Percentiles rank a stretch among this genome's conserved stretches.
phyloP scores from a whole-genome alignment of 2,797 vertebrate genomes.

The Selene dorsalis region DNA sequence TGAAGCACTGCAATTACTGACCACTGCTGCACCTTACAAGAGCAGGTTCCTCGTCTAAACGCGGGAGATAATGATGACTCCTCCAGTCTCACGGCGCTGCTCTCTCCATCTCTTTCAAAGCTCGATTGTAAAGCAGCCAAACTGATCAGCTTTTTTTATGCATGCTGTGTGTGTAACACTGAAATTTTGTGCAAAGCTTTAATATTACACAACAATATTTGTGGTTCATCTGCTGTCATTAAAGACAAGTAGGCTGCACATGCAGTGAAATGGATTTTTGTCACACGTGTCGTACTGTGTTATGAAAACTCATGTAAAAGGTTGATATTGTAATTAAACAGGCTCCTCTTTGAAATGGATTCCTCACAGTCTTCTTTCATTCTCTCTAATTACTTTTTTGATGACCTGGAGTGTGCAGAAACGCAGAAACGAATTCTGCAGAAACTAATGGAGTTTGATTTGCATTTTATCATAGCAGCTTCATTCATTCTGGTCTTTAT shows the following conservation, averaged over 20 bases:
- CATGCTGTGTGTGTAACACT: conserved; percentile 22
- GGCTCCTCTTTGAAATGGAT: conserved; percentile 34
- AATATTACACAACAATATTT: not conserved
- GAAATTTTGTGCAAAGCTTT: conserved; percentile 37
- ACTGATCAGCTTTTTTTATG: conserved; percentile 62
- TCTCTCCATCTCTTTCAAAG: conserved; percentile 55
- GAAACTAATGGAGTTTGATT: conserved; percentile 63
- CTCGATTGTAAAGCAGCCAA: conserved; percentile 24
- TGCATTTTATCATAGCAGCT: conserved; percentile 60
- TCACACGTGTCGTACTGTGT: conserved; percentile 17
- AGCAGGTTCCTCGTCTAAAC: conserved; percentile 55
- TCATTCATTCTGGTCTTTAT: conserved; percentile 61
- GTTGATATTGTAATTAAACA: conserved; percentile 63
- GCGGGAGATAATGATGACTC: conserved; percentile 71
- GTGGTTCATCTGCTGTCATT: conserved; percentile 14
- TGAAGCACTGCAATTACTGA: conserved; percentile 59
- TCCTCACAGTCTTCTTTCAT: conserved; percentile 42
- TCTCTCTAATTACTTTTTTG: conserved; percentile 61
- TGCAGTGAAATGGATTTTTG: conserved; percentile 31
- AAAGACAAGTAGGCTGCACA: conserved; percentile 17
- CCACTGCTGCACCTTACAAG: conserved; percentile 64
- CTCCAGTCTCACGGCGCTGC: conserved; percentile 14
- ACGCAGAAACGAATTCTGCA: conserved; percentile 29
- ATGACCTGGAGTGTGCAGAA: conserved; percentile 43
- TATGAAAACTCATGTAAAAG: conserved; percentile 43